Conservation (phyloP, 2,888 invertebrate genomes). For the Mesochorus sp. region DNA sequence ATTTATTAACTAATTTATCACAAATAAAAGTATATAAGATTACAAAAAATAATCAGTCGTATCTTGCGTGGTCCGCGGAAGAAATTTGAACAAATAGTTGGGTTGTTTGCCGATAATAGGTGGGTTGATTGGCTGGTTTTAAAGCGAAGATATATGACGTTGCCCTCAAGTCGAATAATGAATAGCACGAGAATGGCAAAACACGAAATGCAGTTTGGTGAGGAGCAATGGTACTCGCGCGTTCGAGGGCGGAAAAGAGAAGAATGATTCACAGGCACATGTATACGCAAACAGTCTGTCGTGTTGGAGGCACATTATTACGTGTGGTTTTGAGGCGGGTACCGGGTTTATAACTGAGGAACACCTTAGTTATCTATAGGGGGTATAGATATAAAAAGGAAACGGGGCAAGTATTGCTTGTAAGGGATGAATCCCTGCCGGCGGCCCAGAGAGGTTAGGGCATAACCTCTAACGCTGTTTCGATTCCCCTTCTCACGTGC, state of each 20-base stretch:
- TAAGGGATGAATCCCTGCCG: slow-evolving; percentile 20
- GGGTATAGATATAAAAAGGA: slow-evolving; percentile 19
- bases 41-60: not conserved
- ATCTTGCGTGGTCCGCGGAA: not conserved
- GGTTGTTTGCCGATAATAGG: slow-evolving; percentile 43
- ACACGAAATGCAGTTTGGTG: slow-evolving; percentile 35
- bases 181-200: slow-evolving; percentile 52
- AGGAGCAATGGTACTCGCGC: slow-evolving; percentile 17
- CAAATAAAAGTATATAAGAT: not conserved
- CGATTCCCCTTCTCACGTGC: not conserved
- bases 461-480: not conserved
- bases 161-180: slow-evolving; percentile 27
- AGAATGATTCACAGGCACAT: slow-evolving; percentile 53
- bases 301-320: slow-evolving; percentile 72
- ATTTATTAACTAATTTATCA: not conserved
- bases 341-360: slow-evolving; percentile 50
- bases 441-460: slow-evolving; percentile 22
- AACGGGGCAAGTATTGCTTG: slow-evolving; percentile 22
- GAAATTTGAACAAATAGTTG: slow-evolving; percentile 34
- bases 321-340: slow-evolving; percentile 68
- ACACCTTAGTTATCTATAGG: slow-evolving; percentile 52
- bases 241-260: slow-evolving; percentile 23
- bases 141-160: slow-evolving; percentile 8
- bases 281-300: slow-evolving; percentile 6
- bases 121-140: slow-evolving; percentile 39